A percentile compares a stretch with the other conserved stretches of the same genome.
Conservation (phyloP, 2,797 vertebrate species). For the Catostomus latipinnis region DNA sequence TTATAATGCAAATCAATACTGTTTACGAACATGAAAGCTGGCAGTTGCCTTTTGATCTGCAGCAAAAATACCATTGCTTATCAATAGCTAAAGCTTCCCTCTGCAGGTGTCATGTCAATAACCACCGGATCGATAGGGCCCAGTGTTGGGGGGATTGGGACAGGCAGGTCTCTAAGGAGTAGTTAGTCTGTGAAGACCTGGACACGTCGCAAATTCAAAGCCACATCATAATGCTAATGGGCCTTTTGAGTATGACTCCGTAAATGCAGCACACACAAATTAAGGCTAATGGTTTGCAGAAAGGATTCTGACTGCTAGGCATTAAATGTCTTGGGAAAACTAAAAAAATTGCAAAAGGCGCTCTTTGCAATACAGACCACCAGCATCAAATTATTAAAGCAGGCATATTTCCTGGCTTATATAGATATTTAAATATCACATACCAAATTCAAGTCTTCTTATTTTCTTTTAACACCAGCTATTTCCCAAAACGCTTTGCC, state of each 20-base stretch:
- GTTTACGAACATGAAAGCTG: conserved; percentile 99
- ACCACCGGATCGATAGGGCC: conserved; percentile 83
- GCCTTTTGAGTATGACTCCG: conserved; percentile 53
- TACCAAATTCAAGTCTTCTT: not conserved
- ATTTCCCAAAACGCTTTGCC: conserved; percentile 56
- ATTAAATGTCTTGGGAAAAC: conserved; percentile 6
- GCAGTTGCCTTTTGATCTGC: conserved; percentile 90
- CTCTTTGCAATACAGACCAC: not conserved
- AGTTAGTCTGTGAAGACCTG: conserved; percentile 51
- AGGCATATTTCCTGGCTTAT: conserved; percentile 1
- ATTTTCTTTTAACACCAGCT: conserved; percentile 20
- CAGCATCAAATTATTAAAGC: conserved; percentile 13
- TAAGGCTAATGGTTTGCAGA: conserved; percentile 51
- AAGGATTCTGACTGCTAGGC: conserved; percentile 20
- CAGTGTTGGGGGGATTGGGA: conserved; percentile 73
- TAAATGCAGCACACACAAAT: conserved; percentile 45
- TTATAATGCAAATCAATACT: conserved; percentile 99
- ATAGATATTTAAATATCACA: conserved; percentile 2
- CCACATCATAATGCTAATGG: conserved; percentile 55
- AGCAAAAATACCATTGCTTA: conserved; percentile 85
- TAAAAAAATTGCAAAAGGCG: not conserved
- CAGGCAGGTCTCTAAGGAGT: conserved; percentile 48
- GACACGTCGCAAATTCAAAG: conserved; percentile 60
- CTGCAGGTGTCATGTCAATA: conserved; percentile 92
- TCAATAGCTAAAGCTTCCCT: conserved; percentile 89